Evolutionary conservation across 2,797 vertebrate genomes (phyloP).

Genomic region (Sylvia borin): DNA sequence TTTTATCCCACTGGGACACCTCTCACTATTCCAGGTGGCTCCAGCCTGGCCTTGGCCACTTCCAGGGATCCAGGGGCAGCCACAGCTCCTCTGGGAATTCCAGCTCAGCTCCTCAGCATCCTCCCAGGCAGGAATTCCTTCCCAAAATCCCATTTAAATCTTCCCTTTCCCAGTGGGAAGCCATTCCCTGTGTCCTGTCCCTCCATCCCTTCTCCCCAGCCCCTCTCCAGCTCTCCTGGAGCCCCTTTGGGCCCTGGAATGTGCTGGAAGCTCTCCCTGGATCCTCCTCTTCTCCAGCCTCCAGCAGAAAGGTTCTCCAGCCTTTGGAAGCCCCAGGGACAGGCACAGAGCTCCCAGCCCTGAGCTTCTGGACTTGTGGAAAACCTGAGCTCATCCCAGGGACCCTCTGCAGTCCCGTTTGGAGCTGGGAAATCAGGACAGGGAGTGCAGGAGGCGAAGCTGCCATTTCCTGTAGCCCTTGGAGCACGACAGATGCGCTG

Average conservation of each 20-base stretch:
- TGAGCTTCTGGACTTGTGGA: neutral
- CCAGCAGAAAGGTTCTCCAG: neutral
- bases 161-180: neutral
- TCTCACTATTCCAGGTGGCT: neutral
- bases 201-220: neutral
- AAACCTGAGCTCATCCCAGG: neutral
- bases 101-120: neutral
- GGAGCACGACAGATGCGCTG: neutral
- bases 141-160: neutral
- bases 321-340: neutral
- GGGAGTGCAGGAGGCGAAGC: neutral
- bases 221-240: neutral
- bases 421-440: neutral
- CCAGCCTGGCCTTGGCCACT: neutral
- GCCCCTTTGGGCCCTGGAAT: neutral
- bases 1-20: no score
- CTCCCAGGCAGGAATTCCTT: fast-evolving
- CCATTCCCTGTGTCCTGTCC: neutral
- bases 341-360: neutral
- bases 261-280: neutral
- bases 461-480: neutral
- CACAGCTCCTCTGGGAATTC: neutral
- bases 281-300: neutral
- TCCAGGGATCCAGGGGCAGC: neutral
- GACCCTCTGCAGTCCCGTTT: neutral